Evolutionary conservation across 2,888 invertebrate genomes (phyloP).

Genomic region (Cerastis rubricosa): DNA sequence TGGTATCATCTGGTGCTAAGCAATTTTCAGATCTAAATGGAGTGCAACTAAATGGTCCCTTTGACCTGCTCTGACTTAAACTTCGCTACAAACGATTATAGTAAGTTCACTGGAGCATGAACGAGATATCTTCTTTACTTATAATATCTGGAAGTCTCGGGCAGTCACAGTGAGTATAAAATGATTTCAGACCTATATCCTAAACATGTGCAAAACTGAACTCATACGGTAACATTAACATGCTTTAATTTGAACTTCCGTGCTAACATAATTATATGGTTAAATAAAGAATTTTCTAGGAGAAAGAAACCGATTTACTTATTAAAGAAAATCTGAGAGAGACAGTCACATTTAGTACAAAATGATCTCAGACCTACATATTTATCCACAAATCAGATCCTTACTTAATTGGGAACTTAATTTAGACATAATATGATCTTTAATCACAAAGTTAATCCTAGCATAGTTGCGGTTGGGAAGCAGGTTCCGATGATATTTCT

Average conservation of each 20-base stretch:
- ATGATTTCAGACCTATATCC: not conserved
- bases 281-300: not conserved
- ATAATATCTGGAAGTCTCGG: not conserved
- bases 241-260: not conserved
- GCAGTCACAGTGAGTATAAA: not conserved
- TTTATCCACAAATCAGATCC: not conserved
- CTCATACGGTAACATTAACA: not conserved
- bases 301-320: not conserved
- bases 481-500: not conserved
- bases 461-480: too few relatives aligned
- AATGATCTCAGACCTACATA: not conserved
- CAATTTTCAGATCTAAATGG: constrained; percentile 5
- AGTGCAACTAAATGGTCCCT: not conserved
- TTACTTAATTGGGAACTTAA: not conserved
- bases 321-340: not conserved
- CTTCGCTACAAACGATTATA: not conserved
- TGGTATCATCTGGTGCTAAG: not conserved
- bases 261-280: not conserved
- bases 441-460: too few relatives aligned
- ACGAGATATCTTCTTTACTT: not conserved
- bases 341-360: not conserved
- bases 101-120: not conserved
- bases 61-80: not conserved
- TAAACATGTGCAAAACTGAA: not conserved
- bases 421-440: not conserved